These are phyloP conservation scores for Zosterops hypoxanthus DNA, from an alignment of 2,113 vertebrate genomes.

Conservation along the genomic window DNA sequence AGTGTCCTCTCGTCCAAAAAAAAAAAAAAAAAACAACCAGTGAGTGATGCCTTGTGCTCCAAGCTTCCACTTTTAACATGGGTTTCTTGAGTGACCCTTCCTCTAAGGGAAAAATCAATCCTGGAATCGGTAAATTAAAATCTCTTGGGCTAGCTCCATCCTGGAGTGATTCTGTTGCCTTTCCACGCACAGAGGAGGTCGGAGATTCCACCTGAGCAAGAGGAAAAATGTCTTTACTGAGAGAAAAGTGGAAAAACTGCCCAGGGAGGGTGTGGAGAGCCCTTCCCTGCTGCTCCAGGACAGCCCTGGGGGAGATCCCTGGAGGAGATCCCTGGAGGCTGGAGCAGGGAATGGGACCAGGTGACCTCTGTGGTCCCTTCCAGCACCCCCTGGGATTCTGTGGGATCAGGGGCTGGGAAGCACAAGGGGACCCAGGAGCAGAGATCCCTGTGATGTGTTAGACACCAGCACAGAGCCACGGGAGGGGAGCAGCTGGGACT, in stretches of 20 bases:
- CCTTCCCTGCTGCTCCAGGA: background rate
- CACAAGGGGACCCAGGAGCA: background rate
- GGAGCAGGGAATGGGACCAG: background rate
- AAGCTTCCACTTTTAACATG: background rate
- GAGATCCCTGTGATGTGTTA: background rate
- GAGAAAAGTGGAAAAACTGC: background rate
- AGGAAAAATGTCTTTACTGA: background rate
- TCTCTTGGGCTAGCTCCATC: background rate
- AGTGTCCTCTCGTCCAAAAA: too few relatives aligned
- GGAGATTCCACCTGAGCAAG: background rate
- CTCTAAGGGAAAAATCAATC: background rate
- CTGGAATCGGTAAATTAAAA: background rate
- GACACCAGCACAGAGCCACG: background rate
- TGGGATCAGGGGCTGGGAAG: background rate
- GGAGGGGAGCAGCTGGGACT: background rate
- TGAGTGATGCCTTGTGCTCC: background rate
- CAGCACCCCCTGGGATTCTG: accelerated
- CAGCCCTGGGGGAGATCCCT: background rate
- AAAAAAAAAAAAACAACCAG: too few relatives aligned
- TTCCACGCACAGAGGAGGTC: too few relatives aligned
- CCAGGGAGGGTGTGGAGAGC: background rate
- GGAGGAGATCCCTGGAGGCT: background rate
- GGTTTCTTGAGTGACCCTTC: background rate
- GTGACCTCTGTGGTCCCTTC: too few relatives aligned
- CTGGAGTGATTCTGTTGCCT: background rate